phyloP scores from a whole-genome alignment of 2,888 invertebrate species.

The Trachelus stipa region DNA sequence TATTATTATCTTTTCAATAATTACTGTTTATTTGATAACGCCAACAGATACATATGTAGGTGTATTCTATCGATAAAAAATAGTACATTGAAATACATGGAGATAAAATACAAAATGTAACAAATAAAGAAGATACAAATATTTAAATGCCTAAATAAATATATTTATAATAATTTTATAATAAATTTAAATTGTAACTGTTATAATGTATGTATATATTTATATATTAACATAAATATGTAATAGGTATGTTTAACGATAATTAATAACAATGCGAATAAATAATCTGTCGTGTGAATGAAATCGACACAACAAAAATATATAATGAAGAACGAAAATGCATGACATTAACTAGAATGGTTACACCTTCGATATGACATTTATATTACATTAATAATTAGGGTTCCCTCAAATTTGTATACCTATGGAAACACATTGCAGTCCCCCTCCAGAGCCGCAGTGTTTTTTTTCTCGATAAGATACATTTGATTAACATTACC shows the following conservation, averaged over 20 bases:
- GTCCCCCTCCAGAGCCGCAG: constrained; percentile 29
- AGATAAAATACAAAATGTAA: constrained; percentile 9
- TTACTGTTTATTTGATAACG: constrained; percentile 8
- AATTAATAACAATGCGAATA: not conserved
- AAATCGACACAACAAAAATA: not conserved
- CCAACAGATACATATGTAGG: constrained; percentile 5
- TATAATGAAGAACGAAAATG: not conserved
- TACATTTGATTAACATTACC: not conserved
- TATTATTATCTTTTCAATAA: not conserved
- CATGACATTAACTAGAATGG: not conserved
- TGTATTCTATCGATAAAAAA: not conserved
- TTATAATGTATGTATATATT: not conserved
- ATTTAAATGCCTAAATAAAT: constrained; percentile 4
- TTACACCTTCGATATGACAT: not conserved
- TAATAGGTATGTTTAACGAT: not conserved
- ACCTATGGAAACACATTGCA: not conserved
- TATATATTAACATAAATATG: not conserved
- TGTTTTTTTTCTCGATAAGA: constrained; percentile 12
- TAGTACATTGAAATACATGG: not conserved
- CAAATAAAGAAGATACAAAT: constrained; percentile 3
- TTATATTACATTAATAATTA: not conserved
- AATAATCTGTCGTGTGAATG: not conserved
- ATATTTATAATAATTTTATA: not conserved
- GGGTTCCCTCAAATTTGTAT: not conserved
- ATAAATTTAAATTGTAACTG: not conserved